Evolutionary conservation across 1,140 invertebrate genomes (phyloP), one percentile per base, ranked within the genome.

Genomic region (Sinonovacula constricta): DNA sequence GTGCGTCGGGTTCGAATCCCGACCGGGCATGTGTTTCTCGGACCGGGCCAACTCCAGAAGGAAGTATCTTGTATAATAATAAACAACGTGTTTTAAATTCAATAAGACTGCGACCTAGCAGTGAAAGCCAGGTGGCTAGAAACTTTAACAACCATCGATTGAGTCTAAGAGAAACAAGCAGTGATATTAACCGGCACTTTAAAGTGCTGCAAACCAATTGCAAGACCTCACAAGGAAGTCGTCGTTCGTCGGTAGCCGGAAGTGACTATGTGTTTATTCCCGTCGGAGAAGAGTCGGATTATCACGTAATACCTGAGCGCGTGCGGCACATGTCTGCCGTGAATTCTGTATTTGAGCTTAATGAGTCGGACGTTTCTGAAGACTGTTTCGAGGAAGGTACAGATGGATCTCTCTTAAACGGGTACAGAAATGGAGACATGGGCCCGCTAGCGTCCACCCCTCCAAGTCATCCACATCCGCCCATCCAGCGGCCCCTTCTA

Each of bases 231-330:
- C 45, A 59, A 10, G 31, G 18, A 4, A 65, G 60, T 24, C 24
- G n/a, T 15, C 31, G 62, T 31, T 22, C 28, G 15, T 36, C 45
- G 5, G 5, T 65, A 24, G 31, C 36, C 5, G 28, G 60, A 34
- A 34, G 49, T 65, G 62, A 66, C 3, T 31, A 65, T 33, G 57
- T 75, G 36, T 75, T 75, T 65, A 33, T 63, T 1, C 60, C 60
- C 15, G 14, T 65, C 36, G 71, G 56, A 26, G 24, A 75, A 26
- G 59, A 63, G 0, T 1, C n/a, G n/a, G n/a, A n/a, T n/a, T n/a
- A n/a, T n/a, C n/a, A n/a, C n/a, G n/a, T n/a, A n/a, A n/a, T n/a
- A n/a, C n/a, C n/a, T n/a, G n/a, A n/a, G n/a, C n/a, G n/a, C n/a
- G n/a, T n/a, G n/a, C n/a, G n/a, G n/a, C n/a, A n/a, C n/a, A n/a